Base-by-base conservation (phyloP, 2,888 invertebrate genomes). In the Digitonthophagus gazella region DNA sequence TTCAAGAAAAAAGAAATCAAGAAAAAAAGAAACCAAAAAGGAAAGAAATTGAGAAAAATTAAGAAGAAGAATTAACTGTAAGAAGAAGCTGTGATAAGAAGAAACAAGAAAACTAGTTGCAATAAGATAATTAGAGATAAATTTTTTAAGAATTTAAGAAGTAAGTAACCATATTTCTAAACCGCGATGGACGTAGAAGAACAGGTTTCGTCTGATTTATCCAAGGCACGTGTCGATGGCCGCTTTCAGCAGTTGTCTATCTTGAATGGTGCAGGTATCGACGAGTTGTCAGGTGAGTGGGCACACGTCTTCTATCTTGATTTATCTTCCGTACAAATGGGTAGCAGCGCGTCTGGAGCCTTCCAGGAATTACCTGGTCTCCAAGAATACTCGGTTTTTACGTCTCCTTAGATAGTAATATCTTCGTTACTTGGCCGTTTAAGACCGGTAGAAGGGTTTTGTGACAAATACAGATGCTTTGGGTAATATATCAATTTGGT, bases 61-160 rank as follows among this genome's bases (percentile, higher is more conserved):
- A 61, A 16, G 61, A 61, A 61, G 61, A 57, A 57, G 1, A 57
- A n/a, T 15, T 1, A n/a, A 57, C 15, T 18, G 11, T 61, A 18
- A 58, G 11, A 58, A 58, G 16, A 15, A n/a, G 18, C 20, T 61
- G 61, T 61, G 61, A 61, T 61, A 61, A 19, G 20, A 61, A 19
- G 6, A 61, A 61, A 58, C 15, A 19, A 20, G n/a, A 61, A 3
- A 61, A 61, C n/a, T 18, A 61, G 28, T 44, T 44, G 28, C 28
- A 44, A 44, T 44, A 44, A 44, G 2, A 1, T 44, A 44, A 44
- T 44, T 44, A 44, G 11, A 1, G 6, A 8, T 44, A 44, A 44
- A 11, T 8, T 44, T 44, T 44, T 44, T 1, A 8, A 2, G 11
- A 44, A 2, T 8, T 44, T 44, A 44, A 44, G 28, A 44, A 44